Evolutionary conservation across 2,113 vertebrate species (phyloP).

Genomic region (Octodon degus): DNA sequence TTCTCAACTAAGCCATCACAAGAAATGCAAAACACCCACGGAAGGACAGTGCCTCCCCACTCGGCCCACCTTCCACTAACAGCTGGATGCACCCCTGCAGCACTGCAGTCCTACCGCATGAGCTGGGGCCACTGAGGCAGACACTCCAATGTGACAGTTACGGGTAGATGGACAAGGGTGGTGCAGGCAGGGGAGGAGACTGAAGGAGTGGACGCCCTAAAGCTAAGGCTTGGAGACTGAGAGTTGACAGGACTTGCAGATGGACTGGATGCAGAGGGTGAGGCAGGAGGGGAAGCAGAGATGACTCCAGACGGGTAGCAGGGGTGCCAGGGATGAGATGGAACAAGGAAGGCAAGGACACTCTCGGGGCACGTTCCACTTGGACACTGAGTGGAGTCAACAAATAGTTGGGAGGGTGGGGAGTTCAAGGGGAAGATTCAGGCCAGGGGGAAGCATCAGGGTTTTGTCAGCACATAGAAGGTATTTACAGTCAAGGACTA

Average conservation of each 20-base stretch:
- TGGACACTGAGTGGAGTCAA: background rate
- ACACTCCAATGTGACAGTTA: accelerated
- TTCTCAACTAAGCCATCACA: background rate
- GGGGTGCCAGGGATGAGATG: background rate
- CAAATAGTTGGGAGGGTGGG: background rate
- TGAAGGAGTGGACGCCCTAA: background rate
- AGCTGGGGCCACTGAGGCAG: background rate
- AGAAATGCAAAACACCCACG: background rate
- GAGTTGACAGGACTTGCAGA: background rate
- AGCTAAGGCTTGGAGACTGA: background rate
- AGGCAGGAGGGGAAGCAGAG: background rate
- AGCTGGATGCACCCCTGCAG: too few relatives aligned
- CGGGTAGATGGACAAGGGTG: background rate
- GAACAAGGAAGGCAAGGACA: background rate
- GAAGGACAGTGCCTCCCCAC: background rate
- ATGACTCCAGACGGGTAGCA: background rate
- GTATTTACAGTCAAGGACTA: background rate
- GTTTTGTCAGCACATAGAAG: background rate
- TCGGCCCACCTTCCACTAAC: background rate
- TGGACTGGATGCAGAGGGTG: background rate
- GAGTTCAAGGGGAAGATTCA: background rate
- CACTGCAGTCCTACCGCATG: accelerated
- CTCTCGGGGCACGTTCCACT: background rate
- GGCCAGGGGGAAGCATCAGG: background rate
- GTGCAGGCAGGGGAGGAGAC: background rate